Evolutionary conservation across 1,140 invertebrate genomes (phyloP), one percentile per base, ranked within the genome.

Genomic region (Drosophila trapezifrons): DNA sequence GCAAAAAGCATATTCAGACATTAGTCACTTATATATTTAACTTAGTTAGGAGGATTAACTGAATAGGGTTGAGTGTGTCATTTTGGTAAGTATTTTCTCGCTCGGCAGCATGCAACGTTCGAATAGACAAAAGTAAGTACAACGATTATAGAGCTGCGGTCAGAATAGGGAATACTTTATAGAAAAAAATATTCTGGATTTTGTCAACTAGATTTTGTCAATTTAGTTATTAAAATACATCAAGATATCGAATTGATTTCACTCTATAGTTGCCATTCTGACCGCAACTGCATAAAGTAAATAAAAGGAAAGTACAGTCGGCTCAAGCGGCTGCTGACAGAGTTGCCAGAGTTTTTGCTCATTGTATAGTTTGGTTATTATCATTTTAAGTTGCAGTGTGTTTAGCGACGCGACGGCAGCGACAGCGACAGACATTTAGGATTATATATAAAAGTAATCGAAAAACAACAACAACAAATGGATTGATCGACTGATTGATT

Each of bases 391-490:
- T 71, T 78, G 65, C 60, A 71, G 60, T 86, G 74, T 71, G 13
- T 49, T 35, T 71, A 70, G 66, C 51, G 69, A 71, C 65, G 66
- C 51, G 66, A 72, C 65, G 74, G 60, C 82, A 77, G 86, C 79
- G 80, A 63, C 80, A 83, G 80, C 80, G 83, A 87, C 78, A 87
- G 76, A 87, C 79, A 79, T 62, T 78, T 67, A 76, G n/a, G 64
- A 64, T 64, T 70, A 52, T 69, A 71, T 64, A 63, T 58, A 63
- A 57, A 32, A 62, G 29, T 70, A 79, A 76, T 87, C 45, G 45
- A 62, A 71, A 78, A 86, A 85, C 78, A 85, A 86, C 79, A 82
- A 86, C 82, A 86, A 86, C 82, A 87, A 86, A 86, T 85, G 82
- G 62, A 46, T 65, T 67, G 47, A 62, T 37, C 35, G 32, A 67